Percentiles rank a stretch among this genome's conserved stretches.
phyloP scores from a whole-genome alignment of 2,113 vertebrate genomes.

The Silurus meridionalis region DNA sequence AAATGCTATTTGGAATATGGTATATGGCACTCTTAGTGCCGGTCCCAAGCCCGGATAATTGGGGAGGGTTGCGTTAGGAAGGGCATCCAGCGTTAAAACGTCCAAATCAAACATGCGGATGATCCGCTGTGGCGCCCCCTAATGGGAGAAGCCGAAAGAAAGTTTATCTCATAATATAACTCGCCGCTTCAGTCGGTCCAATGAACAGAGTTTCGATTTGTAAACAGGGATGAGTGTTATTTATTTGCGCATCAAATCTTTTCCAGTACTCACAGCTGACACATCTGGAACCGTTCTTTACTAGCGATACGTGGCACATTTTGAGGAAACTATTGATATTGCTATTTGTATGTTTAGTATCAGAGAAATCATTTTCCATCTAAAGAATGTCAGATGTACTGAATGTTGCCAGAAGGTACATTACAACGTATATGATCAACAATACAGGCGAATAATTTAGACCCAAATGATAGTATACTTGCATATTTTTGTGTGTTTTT shows the following conservation, averaged over 20 bases:
- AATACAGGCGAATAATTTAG: background rate
- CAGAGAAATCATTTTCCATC: background rate
- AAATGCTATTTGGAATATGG: no score
- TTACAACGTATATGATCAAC: background rate
- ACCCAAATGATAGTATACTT: background rate
- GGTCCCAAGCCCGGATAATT: no score
- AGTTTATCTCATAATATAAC: background rate
- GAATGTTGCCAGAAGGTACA: background rate
- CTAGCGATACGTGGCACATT: background rate
- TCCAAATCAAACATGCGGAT: no score
- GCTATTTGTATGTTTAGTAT: background rate
- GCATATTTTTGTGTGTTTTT: no score
- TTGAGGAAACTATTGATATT: no score
- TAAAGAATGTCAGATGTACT: background rate
- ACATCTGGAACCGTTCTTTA: background rate
- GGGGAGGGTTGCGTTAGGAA: no score
- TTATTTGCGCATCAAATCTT: background rate
- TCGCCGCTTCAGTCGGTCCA: background rate
- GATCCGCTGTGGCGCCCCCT: no score
- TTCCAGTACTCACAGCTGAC: background rate
- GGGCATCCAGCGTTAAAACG: no score
- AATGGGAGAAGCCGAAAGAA: no score
- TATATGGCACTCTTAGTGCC: no score
- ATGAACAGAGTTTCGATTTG: background rate
- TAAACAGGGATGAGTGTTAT: background rate